A percentile compares a stretch with the other conserved stretches of the same genome.
Evolutionary conservation across 2,113 vertebrate species (phyloP).

Genomic region (Perognathus longimembris): DNA sequence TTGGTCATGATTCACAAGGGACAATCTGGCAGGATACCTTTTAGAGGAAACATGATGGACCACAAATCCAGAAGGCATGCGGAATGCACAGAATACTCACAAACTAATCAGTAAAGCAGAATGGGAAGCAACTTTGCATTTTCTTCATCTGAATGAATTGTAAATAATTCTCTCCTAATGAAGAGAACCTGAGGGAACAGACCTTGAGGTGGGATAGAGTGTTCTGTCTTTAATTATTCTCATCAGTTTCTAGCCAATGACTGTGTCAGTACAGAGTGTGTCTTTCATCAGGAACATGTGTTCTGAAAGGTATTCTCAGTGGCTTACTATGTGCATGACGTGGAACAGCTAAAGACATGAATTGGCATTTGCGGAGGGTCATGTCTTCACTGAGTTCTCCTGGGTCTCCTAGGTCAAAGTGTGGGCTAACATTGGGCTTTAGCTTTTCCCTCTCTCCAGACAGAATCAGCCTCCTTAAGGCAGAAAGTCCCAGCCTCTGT

Average conservation of each 20-base stretch:
- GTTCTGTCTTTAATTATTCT: background rate
- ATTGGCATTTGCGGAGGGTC: background rate
- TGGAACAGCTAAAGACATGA: background rate
- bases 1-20: background rate
- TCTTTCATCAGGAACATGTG: constrained; percentile 7
- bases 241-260: too few relatives aligned
- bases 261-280: background rate
- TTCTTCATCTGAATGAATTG: background rate
- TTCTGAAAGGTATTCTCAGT: background rate
- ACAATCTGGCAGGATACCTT: background rate
- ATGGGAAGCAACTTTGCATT: background rate
- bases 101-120: background rate
- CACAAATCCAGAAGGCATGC: background rate
- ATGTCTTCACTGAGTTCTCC: background rate
- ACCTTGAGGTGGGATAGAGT: background rate
- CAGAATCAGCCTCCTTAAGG: background rate
- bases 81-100: background rate
- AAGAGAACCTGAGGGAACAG: background rate
- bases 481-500: background rate
- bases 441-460: background rate
- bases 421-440: background rate
- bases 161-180: background rate
- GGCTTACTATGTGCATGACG: background rate
- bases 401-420: background rate
- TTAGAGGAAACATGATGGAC: background rate